These are phyloP conservation scores for Polypedilum pembai DNA, from an alignment of 1,140 invertebrate genomes.

Conservation along the genomic window DNA sequence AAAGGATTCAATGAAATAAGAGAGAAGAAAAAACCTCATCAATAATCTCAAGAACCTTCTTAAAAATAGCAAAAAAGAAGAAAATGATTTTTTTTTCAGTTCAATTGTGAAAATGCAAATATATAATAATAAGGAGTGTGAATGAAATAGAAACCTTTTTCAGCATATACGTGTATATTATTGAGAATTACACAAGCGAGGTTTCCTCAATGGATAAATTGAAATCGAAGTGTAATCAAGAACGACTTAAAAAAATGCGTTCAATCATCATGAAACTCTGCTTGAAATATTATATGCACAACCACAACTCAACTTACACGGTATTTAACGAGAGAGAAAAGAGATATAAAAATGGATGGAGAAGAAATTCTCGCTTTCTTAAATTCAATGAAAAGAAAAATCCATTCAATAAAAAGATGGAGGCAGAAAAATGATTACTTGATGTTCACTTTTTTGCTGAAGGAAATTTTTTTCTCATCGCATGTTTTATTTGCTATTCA, in stretches of 20 bases:
- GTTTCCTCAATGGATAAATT: not conserved
- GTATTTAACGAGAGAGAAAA: not conserved
- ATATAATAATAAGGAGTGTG: too few species aligned
- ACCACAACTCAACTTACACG: not conserved
- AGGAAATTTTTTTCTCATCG: not conserved
- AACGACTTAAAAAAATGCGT: conserved; percentile 27
- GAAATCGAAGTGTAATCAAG: conserved; percentile 22
- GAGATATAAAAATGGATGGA: not conserved
- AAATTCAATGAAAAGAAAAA: conserved; percentile 21
- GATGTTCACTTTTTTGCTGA: conserved; percentile 14
- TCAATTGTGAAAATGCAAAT: too few species aligned
- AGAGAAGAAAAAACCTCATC: too few species aligned
- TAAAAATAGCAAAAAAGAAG: too few species aligned
- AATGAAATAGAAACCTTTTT: too few species aligned
- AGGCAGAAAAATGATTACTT: conserved; percentile 24
- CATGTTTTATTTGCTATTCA: conserved; percentile 15
- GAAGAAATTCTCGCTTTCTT: not conserved
- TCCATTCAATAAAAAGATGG: conserved; percentile 4
- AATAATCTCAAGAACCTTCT: too few species aligned
- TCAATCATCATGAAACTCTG: conserved; percentile 4
- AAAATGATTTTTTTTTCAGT: too few species aligned
- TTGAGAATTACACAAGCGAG: too few species aligned
- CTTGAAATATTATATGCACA: conserved; percentile 19
- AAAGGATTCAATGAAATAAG: too few species aligned
- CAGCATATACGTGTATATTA: too few species aligned